Percentiles rank a stretch among this genome's conserved stretches.
Conservation (phyloP, 2,113 vertebrate species). For the Otolemur garnettii region DNA sequence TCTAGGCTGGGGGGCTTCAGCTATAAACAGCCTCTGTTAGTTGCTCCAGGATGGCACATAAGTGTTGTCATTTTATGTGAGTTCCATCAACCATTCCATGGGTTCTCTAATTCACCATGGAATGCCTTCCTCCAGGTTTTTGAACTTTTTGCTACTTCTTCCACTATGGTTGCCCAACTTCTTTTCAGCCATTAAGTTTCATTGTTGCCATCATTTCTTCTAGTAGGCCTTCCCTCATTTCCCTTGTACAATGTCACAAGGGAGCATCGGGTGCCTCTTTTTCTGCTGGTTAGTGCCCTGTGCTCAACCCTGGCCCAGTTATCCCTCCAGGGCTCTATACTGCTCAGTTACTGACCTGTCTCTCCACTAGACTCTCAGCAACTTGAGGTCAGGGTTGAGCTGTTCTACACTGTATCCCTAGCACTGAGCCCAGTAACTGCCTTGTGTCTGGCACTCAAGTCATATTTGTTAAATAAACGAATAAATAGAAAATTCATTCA, state of each 20-base stretch:
- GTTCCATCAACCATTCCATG: neutral
- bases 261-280: neutral
- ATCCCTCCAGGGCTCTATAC: neutral
- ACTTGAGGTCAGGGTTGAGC: neutral
- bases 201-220: neutral
- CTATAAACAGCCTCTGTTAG: neutral
- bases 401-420: neutral
- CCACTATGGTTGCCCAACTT: neutral
- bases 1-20: neutral
- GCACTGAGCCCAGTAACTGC: neutral
- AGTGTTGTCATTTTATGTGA: neutral
- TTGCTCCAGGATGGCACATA: neutral
- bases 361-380: neutral
- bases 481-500: neutral
- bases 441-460: neutral
- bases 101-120: neutral
- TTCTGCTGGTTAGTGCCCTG: neutral
- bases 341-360: neutral
- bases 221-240: rapidly evolving
- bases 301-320: neutral
- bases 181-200: neutral
- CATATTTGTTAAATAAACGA: neutral
- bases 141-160: neutral
- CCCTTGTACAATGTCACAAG: neutral
- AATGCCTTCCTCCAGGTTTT: neutral